A percentile compares a stretch with the other conserved stretches of the same genome.
phyloP scores from a whole-genome alignment of 2,888 invertebrate species.

The Cheilosia vulpina region DNA sequence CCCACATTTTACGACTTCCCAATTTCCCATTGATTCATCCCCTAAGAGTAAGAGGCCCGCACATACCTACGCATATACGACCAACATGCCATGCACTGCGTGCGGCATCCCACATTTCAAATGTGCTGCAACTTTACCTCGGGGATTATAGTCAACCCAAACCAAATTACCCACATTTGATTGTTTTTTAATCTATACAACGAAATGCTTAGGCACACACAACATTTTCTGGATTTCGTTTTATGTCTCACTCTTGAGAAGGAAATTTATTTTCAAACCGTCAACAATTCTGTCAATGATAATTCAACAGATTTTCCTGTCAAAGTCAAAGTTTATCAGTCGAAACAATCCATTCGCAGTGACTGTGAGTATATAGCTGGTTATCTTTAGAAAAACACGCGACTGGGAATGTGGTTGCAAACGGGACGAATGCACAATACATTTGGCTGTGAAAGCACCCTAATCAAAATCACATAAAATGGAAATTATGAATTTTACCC shows the following conservation, averaged over 20 bases:
- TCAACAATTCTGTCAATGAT: slow-evolving; percentile 58
- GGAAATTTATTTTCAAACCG: slow-evolving; percentile 43
- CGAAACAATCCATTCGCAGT: slow-evolving; percentile 46
- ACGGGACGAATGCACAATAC: neutral
- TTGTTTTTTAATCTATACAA: slow-evolving; percentile 66
- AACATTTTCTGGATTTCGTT: neutral
- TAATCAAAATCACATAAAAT: slow-evolving; percentile 72
- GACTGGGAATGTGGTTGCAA: neutral
- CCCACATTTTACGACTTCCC: slow-evolving; percentile 33
- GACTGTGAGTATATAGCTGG: neutral
- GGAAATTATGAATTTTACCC: slow-evolving; percentile 69
- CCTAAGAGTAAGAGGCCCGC: slow-evolving; percentile 26
- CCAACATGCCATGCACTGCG: neutral
- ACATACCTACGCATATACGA: neutral
- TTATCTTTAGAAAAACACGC: slow-evolving; percentile 3
- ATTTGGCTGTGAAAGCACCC: neutral
- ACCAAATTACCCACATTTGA: slow-evolving; percentile 67
- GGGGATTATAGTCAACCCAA: slow-evolving; percentile 61
- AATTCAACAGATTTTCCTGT: slow-evolving; percentile 48
- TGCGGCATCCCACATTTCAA: slow-evolving; percentile 9
- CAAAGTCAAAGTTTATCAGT: slow-evolving; percentile 71
- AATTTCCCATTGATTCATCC: slow-evolving; percentile 17
- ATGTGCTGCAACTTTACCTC: slow-evolving; percentile 52
- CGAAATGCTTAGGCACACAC: slow-evolving; percentile 37
- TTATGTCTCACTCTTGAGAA: slow-evolving; percentile 1